Evolutionary conservation across 2,113 vertebrate genomes (phyloP), one percentile per base, ranked within the genome.

Genomic region (Odobenus rosmarus): DNA sequence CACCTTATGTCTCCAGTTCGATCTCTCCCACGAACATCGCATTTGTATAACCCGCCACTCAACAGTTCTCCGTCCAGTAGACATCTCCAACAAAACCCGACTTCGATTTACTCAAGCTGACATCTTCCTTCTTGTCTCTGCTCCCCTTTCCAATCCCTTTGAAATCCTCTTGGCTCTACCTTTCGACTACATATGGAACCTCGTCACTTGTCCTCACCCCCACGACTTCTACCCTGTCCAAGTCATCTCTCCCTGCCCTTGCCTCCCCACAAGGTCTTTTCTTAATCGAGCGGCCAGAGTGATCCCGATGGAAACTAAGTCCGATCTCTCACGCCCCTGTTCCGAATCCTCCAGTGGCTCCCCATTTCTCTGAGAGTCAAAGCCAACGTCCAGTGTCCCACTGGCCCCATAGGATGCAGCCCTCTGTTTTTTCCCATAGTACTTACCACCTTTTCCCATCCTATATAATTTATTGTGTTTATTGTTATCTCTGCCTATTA

Each of bases 31-130:
- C 23, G 26, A 53, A 53, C 71, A 62, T 46, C 21, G 57, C 46
- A 57, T 86, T 64, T 53, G 8, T 72, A 36, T 31, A 92, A 61
- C 83, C 83, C 26, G 9, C 53, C 19, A 3, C 10, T 69, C 51
- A 6, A 0, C 10, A 1, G 28, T 42, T 67, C 39, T 62, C 7
- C 28, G 28, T 46, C 53, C 59, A 19, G 46, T n/a, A 42, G 26
- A 64, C 19, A 18, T 69, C 19, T 9, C 77, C 14, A n/a, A 21
- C n/a, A 8, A 88, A 39, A 79, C n/a, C 24, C 1, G 3, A 51
- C 64, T 71, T 86, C n/a, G 8, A 51, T 76, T 87, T 77, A 33
- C 86, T 93, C 49, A 36, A 92, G 71, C 61, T 49, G 13, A 24
- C 42, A 36, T 71, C 84, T 57, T 69, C 9, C 9, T 72, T 80